Conservation (phyloP, 2,113 vertebrate species). For the Zosterops japonicus region DNA sequence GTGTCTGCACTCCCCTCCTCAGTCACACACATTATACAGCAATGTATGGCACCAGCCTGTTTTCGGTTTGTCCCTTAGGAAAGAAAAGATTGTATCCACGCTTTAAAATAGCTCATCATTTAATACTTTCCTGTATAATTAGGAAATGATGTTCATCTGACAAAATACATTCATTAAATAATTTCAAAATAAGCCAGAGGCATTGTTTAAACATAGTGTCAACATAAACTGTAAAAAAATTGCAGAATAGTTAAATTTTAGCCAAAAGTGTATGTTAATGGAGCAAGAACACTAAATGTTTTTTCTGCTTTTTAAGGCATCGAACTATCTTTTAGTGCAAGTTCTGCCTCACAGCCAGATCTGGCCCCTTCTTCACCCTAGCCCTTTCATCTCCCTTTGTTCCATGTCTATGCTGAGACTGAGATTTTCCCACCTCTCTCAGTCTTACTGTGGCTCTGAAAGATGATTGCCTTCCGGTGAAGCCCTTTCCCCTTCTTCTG, state of each 20-base stretch:
- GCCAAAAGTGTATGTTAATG: conserved; percentile 76
- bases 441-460: conserved; percentile 87
- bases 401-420: conserved; percentile 81
- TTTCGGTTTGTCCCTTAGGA: conserved; percentile 51
- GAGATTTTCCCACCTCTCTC: conserved; percentile 86
- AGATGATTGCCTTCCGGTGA: conserved; percentile 93
- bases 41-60: not conserved
- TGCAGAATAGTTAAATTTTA: conserved; percentile 53
- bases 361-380: conserved; percentile 88
- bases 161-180: conserved; percentile 79
- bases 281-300: conserved; percentile 76
- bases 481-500: conserved; percentile 88
- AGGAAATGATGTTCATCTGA: conserved; percentile 68
- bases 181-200: conserved; percentile 74
- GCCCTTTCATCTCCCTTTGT: conserved; percentile 96
- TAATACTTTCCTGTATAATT: conserved; percentile 49
- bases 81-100: not conserved
- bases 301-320: conserved; percentile 73
- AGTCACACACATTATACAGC: not conserved
- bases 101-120: conserved; percentile 53
- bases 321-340: conserved; percentile 73
- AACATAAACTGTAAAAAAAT: conserved; percentile 70
- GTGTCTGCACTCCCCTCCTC: no score
- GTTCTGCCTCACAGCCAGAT: conserved; percentile 90
- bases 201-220: conserved; percentile 71